Conservation (phyloP, 1,140 invertebrate genomes). For the Drosophila sproati region DNA sequence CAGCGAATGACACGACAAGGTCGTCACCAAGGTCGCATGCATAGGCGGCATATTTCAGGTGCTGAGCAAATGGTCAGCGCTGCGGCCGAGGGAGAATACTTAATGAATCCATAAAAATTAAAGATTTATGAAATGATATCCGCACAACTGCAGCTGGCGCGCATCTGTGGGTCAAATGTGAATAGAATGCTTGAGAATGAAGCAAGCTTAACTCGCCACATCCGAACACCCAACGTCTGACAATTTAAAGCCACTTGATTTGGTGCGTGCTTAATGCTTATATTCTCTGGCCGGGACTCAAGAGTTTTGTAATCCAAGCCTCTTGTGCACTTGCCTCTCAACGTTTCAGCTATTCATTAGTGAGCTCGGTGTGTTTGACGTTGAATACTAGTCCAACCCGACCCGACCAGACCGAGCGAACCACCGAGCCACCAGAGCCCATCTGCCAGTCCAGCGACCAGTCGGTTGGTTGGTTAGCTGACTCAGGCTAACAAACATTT, state of each 20-base stretch:
- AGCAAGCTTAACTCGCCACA: constrained; percentile 41
- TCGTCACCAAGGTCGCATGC: constrained; percentile 62
- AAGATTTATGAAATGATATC: constrained; percentile 75
- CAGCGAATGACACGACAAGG: constrained; percentile 51
- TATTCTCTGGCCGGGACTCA: constrained; percentile 56
- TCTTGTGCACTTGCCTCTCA: constrained; percentile 49
- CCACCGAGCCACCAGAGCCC: neutral
- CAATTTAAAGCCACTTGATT: constrained; percentile 79
- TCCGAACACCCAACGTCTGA: constrained; percentile 39
- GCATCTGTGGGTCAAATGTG: constrained; percentile 4
- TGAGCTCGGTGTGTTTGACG: constrained; percentile 13
- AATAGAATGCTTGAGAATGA: constrained; percentile 30
- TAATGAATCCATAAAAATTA: constrained; percentile 81
- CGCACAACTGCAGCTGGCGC: constrained; percentile 16
- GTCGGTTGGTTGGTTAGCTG: constrained; percentile 14
- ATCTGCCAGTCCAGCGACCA: neutral
- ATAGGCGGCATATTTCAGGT: neutral
- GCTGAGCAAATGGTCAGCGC: constrained; percentile 24
- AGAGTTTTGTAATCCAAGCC: constrained; percentile 58
- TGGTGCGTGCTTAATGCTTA: constrained; percentile 71
- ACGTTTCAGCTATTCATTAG: constrained; percentile 52
- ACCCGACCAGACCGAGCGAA: neutral
- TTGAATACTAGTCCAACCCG: constrained; percentile 12
- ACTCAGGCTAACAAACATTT: constrained; percentile 50
- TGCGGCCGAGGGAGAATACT: constrained; percentile 12